Base-by-base conservation (phyloP, 2,113 vertebrate species). In the Centropus unirufus region DNA sequence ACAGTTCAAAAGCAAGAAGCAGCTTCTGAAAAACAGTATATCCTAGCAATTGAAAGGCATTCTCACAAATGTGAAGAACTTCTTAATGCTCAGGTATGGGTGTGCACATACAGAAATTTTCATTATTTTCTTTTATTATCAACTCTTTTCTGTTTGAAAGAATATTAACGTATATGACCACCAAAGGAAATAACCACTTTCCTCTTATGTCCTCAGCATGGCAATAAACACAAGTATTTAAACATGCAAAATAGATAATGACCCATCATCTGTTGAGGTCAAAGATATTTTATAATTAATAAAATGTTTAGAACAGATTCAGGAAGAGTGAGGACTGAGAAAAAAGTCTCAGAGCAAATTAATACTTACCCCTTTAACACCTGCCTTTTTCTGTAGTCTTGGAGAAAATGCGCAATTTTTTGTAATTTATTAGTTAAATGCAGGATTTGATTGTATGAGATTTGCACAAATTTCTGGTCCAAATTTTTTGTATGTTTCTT, bases 31-130 rank as follows among this genome's bases (percentile, higher is more conserved):
- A 98, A 97, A 36, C 97, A 98, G 72, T 98, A 98, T 46, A 62
- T 98, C 49, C 94, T 97, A 90, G 95, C 98, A 34, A 92, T 98
- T 79, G 98, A 98, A 90, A 98, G 98, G 67, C 98, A 98, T 54
- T 97, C 97, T 54, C 96, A 95, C 42, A 98, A 97, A 68, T 98
- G 98, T 95, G 98, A 98, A 90, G 98, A 98, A 58, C 91, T 98
- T 42, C 97, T 98, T 58, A 92, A 97, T 52, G 83, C 96, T 87
- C 98, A 98, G 98, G 98, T 98, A 98, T 51, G 72, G 34, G 23
- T 70, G 51, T 63, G 51, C 44, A 85, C 47, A 13, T 74, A 24
- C 42, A 78, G 46, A 78, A 77, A 63, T 44, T 29, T 29, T 40
- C 1, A 1, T 40, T 5, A 11, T 88, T 95, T 85, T 49, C 40